Conservation (phyloP, 1,140 invertebrate species). For the Phortica variegata region DNA sequence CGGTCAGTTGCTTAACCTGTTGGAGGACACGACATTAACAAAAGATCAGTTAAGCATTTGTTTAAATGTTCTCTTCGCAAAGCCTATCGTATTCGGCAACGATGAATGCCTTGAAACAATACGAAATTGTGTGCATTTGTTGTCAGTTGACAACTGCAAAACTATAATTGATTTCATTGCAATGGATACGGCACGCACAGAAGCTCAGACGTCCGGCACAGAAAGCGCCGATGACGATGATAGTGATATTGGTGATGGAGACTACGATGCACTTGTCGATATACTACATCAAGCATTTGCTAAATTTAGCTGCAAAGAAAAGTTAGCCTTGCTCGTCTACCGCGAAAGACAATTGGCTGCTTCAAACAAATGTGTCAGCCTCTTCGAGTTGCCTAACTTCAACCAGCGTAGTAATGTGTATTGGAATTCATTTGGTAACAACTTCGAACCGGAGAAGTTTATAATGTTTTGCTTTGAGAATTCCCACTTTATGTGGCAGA, state of each 20-base stretch:
- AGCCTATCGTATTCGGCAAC: slow-evolving; percentile 26
- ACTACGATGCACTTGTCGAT: background rate
- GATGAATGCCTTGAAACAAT: slow-evolving; percentile 41
- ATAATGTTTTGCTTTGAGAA: slow-evolving; percentile 19
- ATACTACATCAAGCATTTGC: slow-evolving; percentile 14
- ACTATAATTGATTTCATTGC: slow-evolving; percentile 16
- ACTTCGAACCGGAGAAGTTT: slow-evolving; percentile 4
- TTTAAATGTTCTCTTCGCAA: slow-evolving; percentile 24
- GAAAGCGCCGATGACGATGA: slow-evolving; percentile 1
- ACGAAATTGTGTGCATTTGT: slow-evolving; percentile 16
- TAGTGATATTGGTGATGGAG: background rate
- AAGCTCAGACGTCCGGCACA: slow-evolving; percentile 13
- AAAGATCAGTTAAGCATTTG: slow-evolving; percentile 1
- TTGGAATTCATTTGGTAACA: too few relatives aligned
- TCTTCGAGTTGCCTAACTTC: too few relatives aligned
- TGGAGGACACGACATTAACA: slow-evolving; percentile 24
- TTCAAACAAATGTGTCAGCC: too few relatives aligned
- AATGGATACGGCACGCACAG: background rate
- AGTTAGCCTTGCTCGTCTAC: too few relatives aligned
- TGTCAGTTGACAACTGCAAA: slow-evolving; percentile 13
- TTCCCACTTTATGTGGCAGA: slow-evolving; percentile 4
- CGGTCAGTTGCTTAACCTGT: slow-evolving; percentile 32
- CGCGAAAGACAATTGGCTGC: too few relatives aligned
- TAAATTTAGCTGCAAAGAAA: slow-evolving; percentile 3
- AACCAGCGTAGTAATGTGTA: too few relatives aligned